Conservation (phyloP, 2,113 vertebrate species). For the Xyliphius kryptos region DNA sequence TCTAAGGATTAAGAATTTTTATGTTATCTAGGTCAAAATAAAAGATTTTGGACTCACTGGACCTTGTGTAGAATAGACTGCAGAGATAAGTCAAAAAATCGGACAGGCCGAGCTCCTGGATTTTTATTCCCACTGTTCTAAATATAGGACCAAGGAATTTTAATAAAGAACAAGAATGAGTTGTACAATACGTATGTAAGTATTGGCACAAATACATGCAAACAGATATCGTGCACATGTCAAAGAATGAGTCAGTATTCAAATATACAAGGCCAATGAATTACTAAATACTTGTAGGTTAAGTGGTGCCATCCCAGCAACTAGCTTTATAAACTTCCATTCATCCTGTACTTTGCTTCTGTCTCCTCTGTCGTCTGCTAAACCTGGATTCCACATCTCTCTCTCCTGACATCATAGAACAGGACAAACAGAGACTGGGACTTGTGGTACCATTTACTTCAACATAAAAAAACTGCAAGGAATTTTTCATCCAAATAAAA, state of each 20-base stretch:
- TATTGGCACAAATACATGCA: conserved; percentile 21
- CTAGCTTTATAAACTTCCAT: conserved; percentile 36
- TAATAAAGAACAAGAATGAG: conserved; percentile 9
- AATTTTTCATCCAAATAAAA: too few relatives aligned
- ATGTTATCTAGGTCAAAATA: too few relatives aligned
- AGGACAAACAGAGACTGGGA: conserved; percentile 29
- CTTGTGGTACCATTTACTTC: conserved; percentile 14
- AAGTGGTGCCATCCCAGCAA: conserved; percentile 56
- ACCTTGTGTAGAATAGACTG: too few relatives aligned
- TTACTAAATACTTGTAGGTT: conserved; percentile 51
- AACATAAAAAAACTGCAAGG: too few relatives aligned
- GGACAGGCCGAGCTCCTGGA: too few relatives aligned
- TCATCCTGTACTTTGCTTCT: conserved; percentile 12
- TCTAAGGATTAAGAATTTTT: too few relatives aligned
- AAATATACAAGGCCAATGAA: conserved; percentile 46
- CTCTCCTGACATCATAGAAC: conserved; percentile 36
- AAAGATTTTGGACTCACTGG: too few relatives aligned
- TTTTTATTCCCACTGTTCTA: conserved; percentile 16
- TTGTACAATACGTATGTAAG: conserved; percentile 13
- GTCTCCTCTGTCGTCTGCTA: conserved; percentile 15
- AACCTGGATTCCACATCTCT: conserved; percentile 12
- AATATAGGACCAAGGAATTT: conserved; percentile 12
- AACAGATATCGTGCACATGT: conserved; percentile 3
- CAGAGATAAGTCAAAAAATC: too few relatives aligned
- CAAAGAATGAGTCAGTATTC: conserved; percentile 28